Conservation (phyloP, 2,113 vertebrate genomes). For the Periophthalmodon schlosseri region DNA sequence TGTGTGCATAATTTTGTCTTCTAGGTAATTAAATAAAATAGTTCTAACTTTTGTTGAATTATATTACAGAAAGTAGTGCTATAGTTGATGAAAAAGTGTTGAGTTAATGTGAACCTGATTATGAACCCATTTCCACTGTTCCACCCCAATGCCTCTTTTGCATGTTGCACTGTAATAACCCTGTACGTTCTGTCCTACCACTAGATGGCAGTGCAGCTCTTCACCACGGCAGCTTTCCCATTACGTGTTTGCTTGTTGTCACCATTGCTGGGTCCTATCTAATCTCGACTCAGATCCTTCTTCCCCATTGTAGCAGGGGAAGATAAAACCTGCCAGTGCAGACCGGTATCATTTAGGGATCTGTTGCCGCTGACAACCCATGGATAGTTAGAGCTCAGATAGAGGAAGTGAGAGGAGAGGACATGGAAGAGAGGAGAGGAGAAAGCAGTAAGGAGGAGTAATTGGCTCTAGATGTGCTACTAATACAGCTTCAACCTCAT, state of each 20-base stretch:
- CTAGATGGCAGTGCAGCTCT: slow-evolving; percentile 73
- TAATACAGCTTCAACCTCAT: slow-evolving; percentile 62
- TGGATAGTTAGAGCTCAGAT: slow-evolving; percentile 66
- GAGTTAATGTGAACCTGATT: background rate
- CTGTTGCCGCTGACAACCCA: slow-evolving; percentile 74
- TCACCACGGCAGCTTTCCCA: background rate
- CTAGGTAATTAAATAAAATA: background rate
- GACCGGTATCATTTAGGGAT: slow-evolving; percentile 75
- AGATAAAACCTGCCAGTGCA: slow-evolving; percentile 73
- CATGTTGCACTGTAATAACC: background rate
- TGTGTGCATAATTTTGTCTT: background rate
- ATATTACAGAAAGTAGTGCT: background rate
- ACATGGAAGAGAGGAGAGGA: slow-evolving; percentile 32
- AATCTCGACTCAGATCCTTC: slow-evolving; percentile 70
- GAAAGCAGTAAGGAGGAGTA: slow-evolving; percentile 51
- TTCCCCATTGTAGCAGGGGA: slow-evolving; percentile 69
- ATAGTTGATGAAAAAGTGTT: background rate
- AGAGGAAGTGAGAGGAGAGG: slow-evolving; percentile 60
- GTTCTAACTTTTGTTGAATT: background rate
- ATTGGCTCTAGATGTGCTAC: slow-evolving; percentile 67
- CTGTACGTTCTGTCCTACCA: slow-evolving; percentile 19
- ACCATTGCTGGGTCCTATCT: slow-evolving; percentile 65
- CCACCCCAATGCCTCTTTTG: slow-evolving; percentile 26
- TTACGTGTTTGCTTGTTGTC: slow-evolving; percentile 57
- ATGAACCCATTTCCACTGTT: slow-evolving; percentile 18